A percentile compares a stretch with the other conserved stretches of the same genome.
phyloP scores from a whole-genome alignment of 2,888 invertebrate species.

The Fissipunctia ypsillon region DNA sequence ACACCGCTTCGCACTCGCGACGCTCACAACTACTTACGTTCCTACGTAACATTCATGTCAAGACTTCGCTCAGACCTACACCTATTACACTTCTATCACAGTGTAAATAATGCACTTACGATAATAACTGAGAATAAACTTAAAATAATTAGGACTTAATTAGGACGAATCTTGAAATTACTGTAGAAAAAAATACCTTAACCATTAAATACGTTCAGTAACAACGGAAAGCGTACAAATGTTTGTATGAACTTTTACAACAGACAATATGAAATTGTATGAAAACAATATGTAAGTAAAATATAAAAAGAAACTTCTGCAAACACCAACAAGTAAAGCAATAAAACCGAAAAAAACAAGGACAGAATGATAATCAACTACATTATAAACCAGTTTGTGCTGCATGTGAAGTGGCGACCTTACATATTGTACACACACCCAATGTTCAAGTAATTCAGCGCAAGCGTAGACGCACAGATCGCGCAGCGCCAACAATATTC shows the following conservation, averaged over 20 bases:
- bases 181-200: conserved; percentile 68
- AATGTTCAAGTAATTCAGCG: conserved; percentile 53
- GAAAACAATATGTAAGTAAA: conserved; percentile 65
- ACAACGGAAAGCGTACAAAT: conserved; percentile 73
- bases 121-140: conserved; percentile 79
- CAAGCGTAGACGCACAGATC: conserved; percentile 42
- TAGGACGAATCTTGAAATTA: conserved; percentile 76
- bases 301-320: conserved; percentile 69
- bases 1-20: conserved; percentile 23
- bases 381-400: conserved; percentile 71
- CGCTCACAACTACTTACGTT: conserved; percentile 60
- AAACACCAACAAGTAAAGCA: conserved; percentile 78
- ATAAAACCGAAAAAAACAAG: conserved; percentile 69
- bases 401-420: conserved; percentile 59
- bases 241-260: conserved; percentile 72
- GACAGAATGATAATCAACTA: conserved; percentile 61
- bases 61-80: conserved; percentile 84
- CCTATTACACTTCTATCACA: conserved; percentile 89
- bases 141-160: conserved; percentile 77
- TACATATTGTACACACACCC: conserved; percentile 46
- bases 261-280: conserved; percentile 69
- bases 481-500: conserved; percentile 34
- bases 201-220: conserved; percentile 63
- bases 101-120: conserved; percentile 90
- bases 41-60: conserved; percentile 81